These are phyloP conservation scores for Prorops nasuta DNA, from an alignment of 1,140 invertebrate species.

Conservation along the genomic window DNA sequence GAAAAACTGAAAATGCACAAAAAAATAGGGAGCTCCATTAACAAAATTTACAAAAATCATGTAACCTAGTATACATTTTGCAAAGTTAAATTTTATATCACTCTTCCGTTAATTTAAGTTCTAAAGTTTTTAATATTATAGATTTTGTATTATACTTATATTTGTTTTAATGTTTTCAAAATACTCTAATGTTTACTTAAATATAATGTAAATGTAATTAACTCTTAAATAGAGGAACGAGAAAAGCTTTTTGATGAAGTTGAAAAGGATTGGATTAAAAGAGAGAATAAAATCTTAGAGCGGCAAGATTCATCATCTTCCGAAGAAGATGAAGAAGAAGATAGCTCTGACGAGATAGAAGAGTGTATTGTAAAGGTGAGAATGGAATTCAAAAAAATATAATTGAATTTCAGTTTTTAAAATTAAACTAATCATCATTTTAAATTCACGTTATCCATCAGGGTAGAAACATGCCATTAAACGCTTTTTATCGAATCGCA, in stretches of 20 bases:
- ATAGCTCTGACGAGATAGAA: conserved; percentile 61
- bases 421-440: neutral
- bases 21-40: no score
- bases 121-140: no score
- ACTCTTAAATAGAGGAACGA: conserved; percentile 64
- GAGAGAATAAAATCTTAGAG: conserved; percentile 58
- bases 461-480: conserved; percentile 79
- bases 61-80: no score
- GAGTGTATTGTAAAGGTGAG: conserved; percentile 78
- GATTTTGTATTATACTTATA: no score
- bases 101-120: no score
- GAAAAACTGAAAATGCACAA: no score
- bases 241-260: conserved; percentile 73
- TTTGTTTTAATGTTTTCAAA: no score
- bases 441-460: conserved; percentile 14
- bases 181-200: conserved; percentile 13
- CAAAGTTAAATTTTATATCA: no score
- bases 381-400: conserved; percentile 9
- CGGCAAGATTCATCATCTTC: conserved; percentile 56
- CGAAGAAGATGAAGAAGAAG: conserved; percentile 66
- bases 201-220: conserved; percentile 6
- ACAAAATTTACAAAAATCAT: no score
- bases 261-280: conserved; percentile 72
- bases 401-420: conserved; percentile 6
- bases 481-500: conserved; percentile 79